phyloP scores from a whole-genome alignment of 2,888 invertebrate genomes.

The Patella pellucida region DNA sequence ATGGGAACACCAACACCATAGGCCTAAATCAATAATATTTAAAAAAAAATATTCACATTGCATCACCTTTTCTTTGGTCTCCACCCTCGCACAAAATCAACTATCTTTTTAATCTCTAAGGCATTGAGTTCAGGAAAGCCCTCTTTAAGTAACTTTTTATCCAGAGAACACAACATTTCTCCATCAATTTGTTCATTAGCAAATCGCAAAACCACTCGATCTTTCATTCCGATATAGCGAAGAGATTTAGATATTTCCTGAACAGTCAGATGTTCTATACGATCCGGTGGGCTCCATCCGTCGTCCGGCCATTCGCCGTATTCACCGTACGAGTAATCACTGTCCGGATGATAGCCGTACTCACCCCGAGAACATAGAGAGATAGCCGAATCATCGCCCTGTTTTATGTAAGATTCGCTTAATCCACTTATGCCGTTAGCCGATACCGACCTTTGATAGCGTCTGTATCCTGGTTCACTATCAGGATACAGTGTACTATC shows the following conservation, averaged over 20 bases:
- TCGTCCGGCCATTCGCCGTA: slow-evolving; percentile 55
- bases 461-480: slow-evolving; percentile 49
- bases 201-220: slow-evolving; percentile 60
- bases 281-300: slow-evolving; percentile 61
- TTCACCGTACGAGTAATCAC: slow-evolving; percentile 62
- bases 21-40: too few relatives aligned
- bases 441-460: slow-evolving; percentile 38
- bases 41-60: not conserved
- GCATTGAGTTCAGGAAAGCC: slow-evolving; percentile 68
- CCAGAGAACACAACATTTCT: slow-evolving; percentile 59
- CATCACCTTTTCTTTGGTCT: slow-evolving; percentile 59
- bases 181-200: slow-evolving; percentile 67
- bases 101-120: slow-evolving; percentile 66
- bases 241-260: slow-evolving; percentile 62
- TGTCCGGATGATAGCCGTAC: slow-evolving; percentile 53
- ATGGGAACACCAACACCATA: too few relatives aligned
- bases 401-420: slow-evolving; percentile 47
- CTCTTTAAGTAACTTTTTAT: slow-evolving; percentile 60
- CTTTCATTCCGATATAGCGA: slow-evolving; percentile 67
- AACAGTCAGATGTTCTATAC: slow-evolving; percentile 54
- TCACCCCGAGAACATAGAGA: slow-evolving; percentile 57
- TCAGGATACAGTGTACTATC: slow-evolving; percentile 44
- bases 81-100: slow-evolving; percentile 67
- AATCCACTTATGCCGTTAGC: slow-evolving; percentile 46
- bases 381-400: slow-evolving; percentile 63